These are phyloP conservation scores for Fratercula arctica DNA, from an alignment of 2,797 vertebrate species.

Conservation along the genomic window DNA sequence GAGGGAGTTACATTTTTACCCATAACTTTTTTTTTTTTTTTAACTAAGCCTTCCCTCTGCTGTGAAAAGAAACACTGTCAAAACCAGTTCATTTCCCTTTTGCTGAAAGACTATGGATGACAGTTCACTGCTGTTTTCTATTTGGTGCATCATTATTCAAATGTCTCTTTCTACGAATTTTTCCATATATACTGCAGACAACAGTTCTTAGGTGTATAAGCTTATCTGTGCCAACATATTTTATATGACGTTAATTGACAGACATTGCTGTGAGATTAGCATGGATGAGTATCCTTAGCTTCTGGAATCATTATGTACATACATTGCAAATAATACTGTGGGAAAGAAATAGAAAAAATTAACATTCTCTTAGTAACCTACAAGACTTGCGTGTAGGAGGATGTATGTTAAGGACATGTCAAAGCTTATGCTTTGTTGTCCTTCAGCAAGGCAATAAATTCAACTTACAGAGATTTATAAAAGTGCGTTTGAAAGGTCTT, in stretches of 20 bases:
- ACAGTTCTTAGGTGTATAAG: constrained; percentile 7
- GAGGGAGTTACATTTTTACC: neutral
- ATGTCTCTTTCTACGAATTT: neutral
- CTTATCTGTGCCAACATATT: neutral
- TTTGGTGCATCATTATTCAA: constrained; percentile 46
- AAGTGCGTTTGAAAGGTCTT: constrained; percentile 38
- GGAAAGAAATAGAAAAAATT: neutral
- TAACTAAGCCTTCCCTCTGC: neutral
- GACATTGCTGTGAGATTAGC: neutral
- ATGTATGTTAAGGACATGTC: constrained; percentile 24
- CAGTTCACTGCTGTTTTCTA: constrained; percentile 11
- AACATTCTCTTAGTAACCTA: neutral
- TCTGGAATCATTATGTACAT: neutral
- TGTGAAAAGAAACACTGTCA: constrained; percentile 44
- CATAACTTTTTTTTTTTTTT: neutral
- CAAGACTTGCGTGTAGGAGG: neutral
- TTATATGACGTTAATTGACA: neutral
- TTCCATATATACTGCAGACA: neutral
- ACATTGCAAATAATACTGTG: neutral
- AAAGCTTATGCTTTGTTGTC: constrained; percentile 5
- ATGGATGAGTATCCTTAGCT: neutral
- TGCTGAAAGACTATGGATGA: constrained; percentile 2
- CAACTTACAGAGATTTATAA: constrained; percentile 23
- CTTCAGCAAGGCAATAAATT: constrained; percentile 33
- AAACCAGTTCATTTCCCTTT: constrained; percentile 13